These are phyloP conservation scores for Sitophilus oryzae DNA, from an alignment of 1,140 invertebrate species.

Conservation along the genomic window DNA sequence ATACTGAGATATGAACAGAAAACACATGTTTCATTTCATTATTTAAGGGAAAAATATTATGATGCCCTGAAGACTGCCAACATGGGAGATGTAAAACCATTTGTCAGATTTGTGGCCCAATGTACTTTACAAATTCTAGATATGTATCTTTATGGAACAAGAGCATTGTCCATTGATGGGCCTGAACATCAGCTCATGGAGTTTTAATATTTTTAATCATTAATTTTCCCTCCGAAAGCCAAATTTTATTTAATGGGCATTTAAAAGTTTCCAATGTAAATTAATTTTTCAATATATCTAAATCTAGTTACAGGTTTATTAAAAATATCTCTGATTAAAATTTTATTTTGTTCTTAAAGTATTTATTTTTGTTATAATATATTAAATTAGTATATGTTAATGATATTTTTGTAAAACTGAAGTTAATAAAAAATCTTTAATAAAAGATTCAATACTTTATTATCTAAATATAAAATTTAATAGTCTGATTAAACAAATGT, in stretches of 20 bases:
- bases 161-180: slow-evolving; percentile 31
- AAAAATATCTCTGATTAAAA: no score
- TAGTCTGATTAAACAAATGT: no score
- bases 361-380: no score
- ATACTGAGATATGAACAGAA: not conserved
- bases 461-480: no score
- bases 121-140: slow-evolving; percentile 92
- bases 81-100: slow-evolving; percentile 85
- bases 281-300: not conserved
- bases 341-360: no score
- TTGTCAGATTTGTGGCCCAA: slow-evolving; percentile 91
- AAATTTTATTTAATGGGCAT: not conserved
- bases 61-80: slow-evolving; percentile 85
- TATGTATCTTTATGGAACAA: slow-evolving; percentile 80
- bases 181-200: slow-evolving; percentile 21
- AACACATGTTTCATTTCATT: slow-evolving; percentile 1
- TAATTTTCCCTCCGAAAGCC: no score
- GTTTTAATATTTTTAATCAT: slow-evolving; percentile 8
- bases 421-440: no score
- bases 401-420: no score
- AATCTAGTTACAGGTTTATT: no score
- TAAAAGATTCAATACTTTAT: no score
- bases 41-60: slow-evolving; percentile 66
- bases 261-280: not conserved
- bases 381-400: no score